These are phyloP conservation scores for Drosophila picticornis DNA, from an alignment of 2,888 invertebrate species.

Conservation along the genomic window DNA sequence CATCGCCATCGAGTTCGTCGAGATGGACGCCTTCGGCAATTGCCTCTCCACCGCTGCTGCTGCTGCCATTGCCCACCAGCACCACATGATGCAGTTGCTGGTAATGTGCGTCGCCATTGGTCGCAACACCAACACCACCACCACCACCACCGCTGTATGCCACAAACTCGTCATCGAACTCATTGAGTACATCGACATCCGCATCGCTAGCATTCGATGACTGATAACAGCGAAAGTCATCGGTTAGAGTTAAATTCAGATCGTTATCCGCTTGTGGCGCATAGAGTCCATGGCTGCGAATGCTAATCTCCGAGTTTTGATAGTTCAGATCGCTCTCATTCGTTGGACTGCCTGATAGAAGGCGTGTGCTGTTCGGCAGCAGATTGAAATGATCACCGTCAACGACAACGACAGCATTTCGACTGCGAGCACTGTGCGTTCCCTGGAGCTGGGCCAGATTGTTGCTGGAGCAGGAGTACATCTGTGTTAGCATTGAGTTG, in stretches of 20 bases:
- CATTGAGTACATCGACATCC: constrained; percentile 81
- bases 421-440: constrained; percentile 20
- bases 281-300: constrained; percentile 88
- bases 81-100: constrained; percentile 14
- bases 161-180: constrained; percentile 83
- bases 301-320: constrained; percentile 89
- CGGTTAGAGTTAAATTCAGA: constrained; percentile 86
- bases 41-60: constrained; percentile 72
- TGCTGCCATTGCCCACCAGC: constrained; percentile 26
- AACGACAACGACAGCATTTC: background rate
- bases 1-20: constrained; percentile 40
- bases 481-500: constrained; percentile 46
- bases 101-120: constrained; percentile 27
- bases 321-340: constrained; percentile 89
- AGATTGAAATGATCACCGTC: constrained; percentile 36
- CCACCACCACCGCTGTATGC: constrained; percentile 39
- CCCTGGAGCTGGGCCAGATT: constrained; percentile 53
- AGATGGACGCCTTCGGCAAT: constrained; percentile 50
- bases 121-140: background rate
- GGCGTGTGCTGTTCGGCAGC: constrained; percentile 40
- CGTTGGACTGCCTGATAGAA: constrained; percentile 83
- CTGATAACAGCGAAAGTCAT: constrained; percentile 84
- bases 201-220: constrained; percentile 85
- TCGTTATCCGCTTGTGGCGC: constrained; percentile 87
- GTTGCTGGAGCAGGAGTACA: constrained; percentile 64